phyloP scores from a whole-genome alignment of 1,140 invertebrate species.

The Gryllus bimaculatus region DNA sequence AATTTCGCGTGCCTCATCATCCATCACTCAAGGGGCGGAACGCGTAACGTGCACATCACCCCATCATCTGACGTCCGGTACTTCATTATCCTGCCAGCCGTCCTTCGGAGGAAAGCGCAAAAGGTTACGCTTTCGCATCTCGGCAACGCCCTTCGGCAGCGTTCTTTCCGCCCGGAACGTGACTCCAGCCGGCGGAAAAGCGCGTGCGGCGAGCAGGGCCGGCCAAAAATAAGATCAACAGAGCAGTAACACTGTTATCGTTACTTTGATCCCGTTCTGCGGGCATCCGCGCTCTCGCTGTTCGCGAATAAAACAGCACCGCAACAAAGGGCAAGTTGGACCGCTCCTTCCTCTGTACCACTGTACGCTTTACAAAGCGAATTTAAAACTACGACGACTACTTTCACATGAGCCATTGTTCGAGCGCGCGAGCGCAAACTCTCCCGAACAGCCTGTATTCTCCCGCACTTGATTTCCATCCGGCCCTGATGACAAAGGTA shows the following conservation, averaged over 20 bases:
- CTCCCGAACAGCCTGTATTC: neutral
- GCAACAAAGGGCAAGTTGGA: neutral
- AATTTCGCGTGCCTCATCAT: too few species aligned
- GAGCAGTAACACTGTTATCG: neutral
- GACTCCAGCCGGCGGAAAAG: too few species aligned
- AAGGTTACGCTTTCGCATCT: too few species aligned
- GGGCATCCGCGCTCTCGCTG: neutral
- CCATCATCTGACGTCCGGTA: too few species aligned
- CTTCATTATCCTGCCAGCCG: too few species aligned
- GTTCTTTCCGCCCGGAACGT: too few species aligned
- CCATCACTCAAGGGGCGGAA: too few species aligned
- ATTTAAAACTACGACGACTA: neutral
- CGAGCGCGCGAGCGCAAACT: neutral
- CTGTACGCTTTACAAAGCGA: neutral
- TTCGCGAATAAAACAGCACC: neutral
- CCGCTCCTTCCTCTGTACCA: neutral
- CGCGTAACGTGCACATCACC: too few species aligned
- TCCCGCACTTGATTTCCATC: neutral
- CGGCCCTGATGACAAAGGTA: neutral
- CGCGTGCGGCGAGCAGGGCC: too few species aligned
- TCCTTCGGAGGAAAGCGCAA: too few species aligned
- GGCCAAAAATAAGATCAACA: neutral
- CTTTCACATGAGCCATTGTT: neutral
- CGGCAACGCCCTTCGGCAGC: too few species aligned
- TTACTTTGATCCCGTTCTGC: neutral